These are phyloP conservation scores for Danio jaintianensis DNA, from an alignment of 2,797 vertebrate species.

Conservation along the genomic window DNA sequence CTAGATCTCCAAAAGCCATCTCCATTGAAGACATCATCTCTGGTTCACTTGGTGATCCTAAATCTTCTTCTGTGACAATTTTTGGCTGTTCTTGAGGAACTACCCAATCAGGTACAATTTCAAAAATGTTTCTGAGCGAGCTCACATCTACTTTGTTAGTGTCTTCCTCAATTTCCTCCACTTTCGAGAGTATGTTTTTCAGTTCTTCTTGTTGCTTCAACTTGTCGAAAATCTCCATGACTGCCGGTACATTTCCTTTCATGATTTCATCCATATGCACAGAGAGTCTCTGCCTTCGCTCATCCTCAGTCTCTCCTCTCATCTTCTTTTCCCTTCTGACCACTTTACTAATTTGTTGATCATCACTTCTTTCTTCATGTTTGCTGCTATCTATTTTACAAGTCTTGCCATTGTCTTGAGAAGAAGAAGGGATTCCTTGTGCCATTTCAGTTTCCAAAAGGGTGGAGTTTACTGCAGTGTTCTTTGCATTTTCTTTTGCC, in stretches of 20 bases:
- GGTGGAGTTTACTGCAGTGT: constrained; percentile 49
- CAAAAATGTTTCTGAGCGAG: constrained; percentile 84
- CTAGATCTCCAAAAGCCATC: constrained; percentile 89
- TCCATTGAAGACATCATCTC: constrained; percentile 82
- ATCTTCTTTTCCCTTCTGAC: constrained; percentile 77
- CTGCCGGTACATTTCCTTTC: constrained; percentile 83
- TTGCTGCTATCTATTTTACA: constrained; percentile 43
- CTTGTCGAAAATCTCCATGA: constrained; percentile 87
- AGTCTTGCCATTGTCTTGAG: constrained; percentile 1
- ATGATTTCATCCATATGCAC: constrained; percentile 92
- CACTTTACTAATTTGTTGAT: constrained; percentile 66
- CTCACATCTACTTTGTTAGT: constrained; percentile 81
- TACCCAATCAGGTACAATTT: constrained; percentile 85
- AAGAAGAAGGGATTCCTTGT: constrained; percentile 13
- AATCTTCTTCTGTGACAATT: constrained; percentile 60
- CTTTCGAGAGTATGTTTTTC: constrained; percentile 84
- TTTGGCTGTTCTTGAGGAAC: constrained; percentile 66
- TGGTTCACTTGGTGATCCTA: constrained; percentile 58
- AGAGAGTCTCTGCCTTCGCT: constrained; percentile 85
- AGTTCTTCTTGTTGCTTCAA: constrained; percentile 87
- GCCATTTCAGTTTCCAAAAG: constrained; percentile 24
- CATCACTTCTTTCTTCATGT: constrained; percentile 46
- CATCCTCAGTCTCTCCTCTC: constrained; percentile 79
- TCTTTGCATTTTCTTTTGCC: constrained; percentile 51
- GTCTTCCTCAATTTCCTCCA: constrained; percentile 88